Conservation (phyloP, 2,113 vertebrate species). For the Barbus barbus region DNA sequence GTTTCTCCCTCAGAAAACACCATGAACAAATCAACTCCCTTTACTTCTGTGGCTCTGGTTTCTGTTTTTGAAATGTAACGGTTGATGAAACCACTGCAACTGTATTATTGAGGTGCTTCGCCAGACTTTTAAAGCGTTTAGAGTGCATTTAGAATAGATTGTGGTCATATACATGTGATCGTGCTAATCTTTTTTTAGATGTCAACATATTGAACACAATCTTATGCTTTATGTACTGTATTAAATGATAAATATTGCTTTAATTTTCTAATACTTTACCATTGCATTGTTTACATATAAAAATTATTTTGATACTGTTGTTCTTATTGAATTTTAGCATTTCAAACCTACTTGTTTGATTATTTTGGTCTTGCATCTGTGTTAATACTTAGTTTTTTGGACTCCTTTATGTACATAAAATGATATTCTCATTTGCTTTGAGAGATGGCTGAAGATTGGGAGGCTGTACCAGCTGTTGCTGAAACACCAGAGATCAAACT, state of each 20-base stretch:
- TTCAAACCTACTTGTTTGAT: neutral
- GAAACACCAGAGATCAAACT: constrained; percentile 95
- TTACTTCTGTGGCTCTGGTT: neutral
- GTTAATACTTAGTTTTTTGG: neutral
- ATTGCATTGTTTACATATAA: neutral
- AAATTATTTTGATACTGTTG: neutral
- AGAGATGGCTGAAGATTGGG: constrained; percentile 88
- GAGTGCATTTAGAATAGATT: neutral
- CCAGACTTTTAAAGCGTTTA: neutral
- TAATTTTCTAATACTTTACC: no score
- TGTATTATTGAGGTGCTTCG: neutral
- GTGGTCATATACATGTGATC: neutral
- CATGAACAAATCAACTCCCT: neutral
- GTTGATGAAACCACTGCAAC: neutral
- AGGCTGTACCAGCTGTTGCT: constrained; percentile 86
- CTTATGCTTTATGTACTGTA: neutral
- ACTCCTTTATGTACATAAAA: neutral
- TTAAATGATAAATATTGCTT: neutral
- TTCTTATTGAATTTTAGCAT: neutral
- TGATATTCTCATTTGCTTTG: neutral
- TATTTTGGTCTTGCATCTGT: neutral
- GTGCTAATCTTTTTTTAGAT: neutral
- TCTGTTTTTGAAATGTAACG: neutral
- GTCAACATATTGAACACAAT: no score
- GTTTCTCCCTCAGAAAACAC: neutral